These are phyloP conservation scores for Armadillidium nasatum DNA, from an alignment of 1,140 invertebrate species.

Conservation along the genomic window DNA sequence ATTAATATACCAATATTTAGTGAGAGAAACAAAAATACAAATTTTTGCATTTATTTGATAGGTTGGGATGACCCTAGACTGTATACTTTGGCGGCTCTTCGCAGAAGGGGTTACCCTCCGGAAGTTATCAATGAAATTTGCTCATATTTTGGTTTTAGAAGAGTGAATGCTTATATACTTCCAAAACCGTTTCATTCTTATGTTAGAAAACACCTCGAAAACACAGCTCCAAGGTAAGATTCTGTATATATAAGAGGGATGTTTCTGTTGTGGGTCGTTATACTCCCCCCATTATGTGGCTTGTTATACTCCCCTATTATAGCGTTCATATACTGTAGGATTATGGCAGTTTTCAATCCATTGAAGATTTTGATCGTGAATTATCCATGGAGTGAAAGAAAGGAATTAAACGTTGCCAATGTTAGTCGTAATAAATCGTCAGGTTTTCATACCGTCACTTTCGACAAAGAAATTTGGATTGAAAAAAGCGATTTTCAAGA, in stretches of 20 bases:
- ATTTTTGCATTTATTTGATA: too few relatives aligned
- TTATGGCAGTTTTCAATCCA: constrained; percentile 89
- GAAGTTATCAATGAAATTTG: constrained; percentile 95
- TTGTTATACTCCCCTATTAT: too few relatives aligned
- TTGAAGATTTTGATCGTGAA: constrained; percentile 84
- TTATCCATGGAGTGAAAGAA: constrained; percentile 57
- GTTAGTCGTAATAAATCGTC: constrained; percentile 78
- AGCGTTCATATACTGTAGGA: too few relatives aligned
- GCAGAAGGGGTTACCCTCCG: constrained; percentile 84
- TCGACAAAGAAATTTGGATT: constrained; percentile 78
- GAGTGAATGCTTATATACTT: constrained; percentile 83
- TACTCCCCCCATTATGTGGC: background rate
- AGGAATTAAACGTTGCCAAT: constrained; percentile 68
- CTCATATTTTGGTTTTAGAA: constrained; percentile 88
- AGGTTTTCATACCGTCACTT: constrained; percentile 66
- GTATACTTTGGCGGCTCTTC: constrained; percentile 87
- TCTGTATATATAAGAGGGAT: constrained; percentile 10
- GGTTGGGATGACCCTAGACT: constrained; percentile 97
- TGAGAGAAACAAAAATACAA: too few relatives aligned
- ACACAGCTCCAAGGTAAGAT: constrained; percentile 59
- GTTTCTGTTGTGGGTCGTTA: background rate
- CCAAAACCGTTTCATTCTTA: constrained; percentile 82
- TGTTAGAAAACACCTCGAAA: constrained; percentile 86
- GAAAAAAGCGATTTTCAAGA: constrained; percentile 83
- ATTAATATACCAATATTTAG: too few relatives aligned